Base-by-base conservation (phyloP, 2,888 invertebrate species). In the Trimorus sp. region DNA sequence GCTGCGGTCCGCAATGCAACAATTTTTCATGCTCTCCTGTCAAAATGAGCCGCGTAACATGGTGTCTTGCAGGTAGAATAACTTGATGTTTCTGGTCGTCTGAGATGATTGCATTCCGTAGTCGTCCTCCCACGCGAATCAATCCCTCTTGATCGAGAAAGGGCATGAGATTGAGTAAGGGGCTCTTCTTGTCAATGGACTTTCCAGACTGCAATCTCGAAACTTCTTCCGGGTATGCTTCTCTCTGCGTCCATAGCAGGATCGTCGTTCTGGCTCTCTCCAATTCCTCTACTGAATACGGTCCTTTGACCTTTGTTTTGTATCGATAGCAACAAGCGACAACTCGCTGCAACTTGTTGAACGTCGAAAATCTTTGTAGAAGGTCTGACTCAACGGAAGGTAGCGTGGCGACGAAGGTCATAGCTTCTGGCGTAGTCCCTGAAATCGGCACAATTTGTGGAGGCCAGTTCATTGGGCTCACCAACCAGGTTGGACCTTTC, bases 1-100 rank as follows among this genome's bases (percentile, higher is more conserved):
- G 65, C 11, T 53, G 37, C 0, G 38, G 65, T 14, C 65, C 53
- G 53, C 65, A 53, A 40, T 65, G 65, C 37, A 36, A 5, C 14
- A 63, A 15, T 6, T n/a, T n/a, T 3, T 14, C 1, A 14, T 63
- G 49, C 51, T 63, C 49, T 1, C 49, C 63, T 40, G 40, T 12
- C 9, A 65, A 7, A 12, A 65, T 51, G 1, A 38, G 9, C 7
- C 38, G 16, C 2, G 54, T 56, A 12, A 56, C n/a, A 12, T 8
- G 48, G 6, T 48, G 48, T 12, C 6, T 48, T 7, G 6, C 6
- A n/a, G 48, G 48, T 7, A 48, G 12, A 14, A 48, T 1, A 0
- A 48, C 6, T 12, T 11, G 48, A 12, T 48, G 48, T 12, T 48
- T 48, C 1, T 5, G 1, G 1, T 48, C 48, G 1, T n/a, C n/a